phyloP scores from a whole-genome alignment of 53 echinoderm and acorn worm genomes.

The Hippasteria phrygiana region DNA sequence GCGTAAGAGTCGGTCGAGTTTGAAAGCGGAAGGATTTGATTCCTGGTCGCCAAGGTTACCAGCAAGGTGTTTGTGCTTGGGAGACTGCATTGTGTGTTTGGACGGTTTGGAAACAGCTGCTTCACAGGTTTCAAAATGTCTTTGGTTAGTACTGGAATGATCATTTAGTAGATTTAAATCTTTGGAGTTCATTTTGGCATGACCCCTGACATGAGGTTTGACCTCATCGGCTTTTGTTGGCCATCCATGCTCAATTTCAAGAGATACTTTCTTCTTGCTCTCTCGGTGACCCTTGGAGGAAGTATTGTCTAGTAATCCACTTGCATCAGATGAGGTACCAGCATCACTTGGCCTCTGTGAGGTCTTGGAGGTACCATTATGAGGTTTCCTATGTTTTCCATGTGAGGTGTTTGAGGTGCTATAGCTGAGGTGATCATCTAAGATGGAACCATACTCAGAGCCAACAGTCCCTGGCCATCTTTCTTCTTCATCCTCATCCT shows the following conservation, averaged over 20 bases:
- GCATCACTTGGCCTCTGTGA: not conserved
- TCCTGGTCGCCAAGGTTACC: slow-evolving; percentile 9
- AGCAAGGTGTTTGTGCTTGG: slow-evolving; percentile 17
- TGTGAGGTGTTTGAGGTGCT: not conserved
- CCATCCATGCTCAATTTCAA: not conserved
- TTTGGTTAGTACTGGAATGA: slow-evolving; percentile 1
- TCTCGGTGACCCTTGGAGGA: slow-evolving; percentile 5
- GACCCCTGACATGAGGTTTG: slow-evolving; percentile 28
- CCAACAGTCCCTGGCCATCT: slow-evolving; percentile 41
- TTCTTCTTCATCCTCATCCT: slow-evolving; percentile 61
- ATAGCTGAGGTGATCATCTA: not conserved
- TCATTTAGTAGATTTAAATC: not conserved
- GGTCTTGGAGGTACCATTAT: not conserved
- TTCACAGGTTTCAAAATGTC: not conserved
- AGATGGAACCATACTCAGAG: not conserved
- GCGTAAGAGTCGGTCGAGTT: slow-evolving; percentile 58
- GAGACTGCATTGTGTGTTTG: not conserved
- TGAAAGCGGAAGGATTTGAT: slow-evolving; percentile 39
- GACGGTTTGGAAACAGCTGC: not conserved
- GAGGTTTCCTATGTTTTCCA: not conserved
- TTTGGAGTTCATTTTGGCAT: not conserved
- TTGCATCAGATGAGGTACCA: not conserved
- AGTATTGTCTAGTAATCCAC: not conserved
- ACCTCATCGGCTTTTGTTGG: slow-evolving; percentile 12
- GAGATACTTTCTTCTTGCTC: not conserved